phyloP scores from a whole-genome alignment of 2,797 vertebrate genomes.

The Nothura maculosa region DNA sequence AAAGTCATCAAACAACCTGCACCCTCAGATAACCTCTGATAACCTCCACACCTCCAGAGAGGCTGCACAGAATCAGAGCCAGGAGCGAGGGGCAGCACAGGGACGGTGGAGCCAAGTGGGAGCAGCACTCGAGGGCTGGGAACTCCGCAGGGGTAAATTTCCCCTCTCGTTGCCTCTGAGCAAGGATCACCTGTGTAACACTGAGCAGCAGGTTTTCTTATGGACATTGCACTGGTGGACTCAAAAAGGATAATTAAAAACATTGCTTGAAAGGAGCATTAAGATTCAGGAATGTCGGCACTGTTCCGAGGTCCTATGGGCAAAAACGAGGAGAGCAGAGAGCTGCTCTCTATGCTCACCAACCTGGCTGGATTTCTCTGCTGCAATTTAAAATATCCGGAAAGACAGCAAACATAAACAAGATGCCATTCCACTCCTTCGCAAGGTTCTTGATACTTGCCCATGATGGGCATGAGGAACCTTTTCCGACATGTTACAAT shows the following conservation, averaged over 20 bases:
- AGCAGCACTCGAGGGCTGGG: not conserved
- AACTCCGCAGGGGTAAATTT: not conserved
- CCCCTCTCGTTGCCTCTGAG: not conserved
- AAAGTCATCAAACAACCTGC: not conserved
- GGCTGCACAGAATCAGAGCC: conserved; percentile 1
- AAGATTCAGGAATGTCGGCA: not conserved
- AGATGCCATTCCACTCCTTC: not conserved
- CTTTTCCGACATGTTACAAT: not conserved
- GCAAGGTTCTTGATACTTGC: not conserved
- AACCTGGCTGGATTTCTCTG: not conserved
- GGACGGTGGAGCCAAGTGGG: not conserved
- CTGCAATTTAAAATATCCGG: not conserved
- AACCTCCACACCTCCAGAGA: not conserved
- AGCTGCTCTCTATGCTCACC: not conserved
- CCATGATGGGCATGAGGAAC: not conserved
- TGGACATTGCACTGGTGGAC: not conserved
- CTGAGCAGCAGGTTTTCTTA: not conserved
- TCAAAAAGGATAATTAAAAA: not conserved
- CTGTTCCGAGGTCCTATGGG: not conserved
- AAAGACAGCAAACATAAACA: not conserved
- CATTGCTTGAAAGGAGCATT: not conserved
- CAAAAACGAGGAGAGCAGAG: not conserved
- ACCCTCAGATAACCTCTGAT: not conserved
- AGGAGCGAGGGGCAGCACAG: not conserved
- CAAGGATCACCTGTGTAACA: not conserved